Evolutionary conservation across 2,797 vertebrate genomes (phyloP).

Genomic region (Sylvia borin): DNA sequence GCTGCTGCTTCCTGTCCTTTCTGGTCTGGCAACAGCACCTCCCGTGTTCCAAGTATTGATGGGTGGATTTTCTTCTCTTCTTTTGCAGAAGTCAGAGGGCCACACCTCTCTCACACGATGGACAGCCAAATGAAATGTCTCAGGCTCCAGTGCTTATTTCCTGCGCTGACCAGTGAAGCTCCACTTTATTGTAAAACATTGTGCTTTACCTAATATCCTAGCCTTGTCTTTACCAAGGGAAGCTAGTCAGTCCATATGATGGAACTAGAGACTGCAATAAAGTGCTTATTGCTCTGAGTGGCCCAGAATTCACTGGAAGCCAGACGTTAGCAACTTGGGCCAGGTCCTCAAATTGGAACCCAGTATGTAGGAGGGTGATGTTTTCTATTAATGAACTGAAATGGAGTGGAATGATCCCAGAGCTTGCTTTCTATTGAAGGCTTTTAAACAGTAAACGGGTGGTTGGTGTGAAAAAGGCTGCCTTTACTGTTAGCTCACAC

Average conservation of each 20-base stretch:
- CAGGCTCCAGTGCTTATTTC: constrained; percentile 97
- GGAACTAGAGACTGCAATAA: constrained; percentile 78
- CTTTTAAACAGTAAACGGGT: constrained; percentile 74
- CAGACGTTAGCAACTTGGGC: constrained; percentile 74
- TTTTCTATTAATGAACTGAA: constrained; percentile 78
- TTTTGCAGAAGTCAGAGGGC: constrained; percentile 90
- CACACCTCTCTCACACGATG: constrained; percentile 84
- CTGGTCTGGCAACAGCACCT: neutral
- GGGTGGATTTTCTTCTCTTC: constrained; percentile 55
- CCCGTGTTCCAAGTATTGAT: neutral
- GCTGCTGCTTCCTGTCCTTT: neutral
- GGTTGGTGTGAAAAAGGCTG: constrained; percentile 80
- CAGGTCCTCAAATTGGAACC: constrained; percentile 70
- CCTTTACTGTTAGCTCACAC: constrained; percentile 81
- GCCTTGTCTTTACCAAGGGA: constrained; percentile 83
- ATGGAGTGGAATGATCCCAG: constrained; percentile 75
- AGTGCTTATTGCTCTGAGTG: constrained; percentile 74
- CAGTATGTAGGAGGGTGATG: constrained; percentile 67
- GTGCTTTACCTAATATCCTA: constrained; percentile 86
- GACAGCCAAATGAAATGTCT: constrained; percentile 94
- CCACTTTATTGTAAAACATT: constrained; percentile 81
- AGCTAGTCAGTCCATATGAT: constrained; percentile 78
- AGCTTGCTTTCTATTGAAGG: constrained; percentile 84
- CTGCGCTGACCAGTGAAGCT: constrained; percentile 97
- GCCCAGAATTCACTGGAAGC: constrained; percentile 81